Base-by-base conservation (phyloP, 2,888 invertebrate species). In the Stomorhina lunata region DNA sequence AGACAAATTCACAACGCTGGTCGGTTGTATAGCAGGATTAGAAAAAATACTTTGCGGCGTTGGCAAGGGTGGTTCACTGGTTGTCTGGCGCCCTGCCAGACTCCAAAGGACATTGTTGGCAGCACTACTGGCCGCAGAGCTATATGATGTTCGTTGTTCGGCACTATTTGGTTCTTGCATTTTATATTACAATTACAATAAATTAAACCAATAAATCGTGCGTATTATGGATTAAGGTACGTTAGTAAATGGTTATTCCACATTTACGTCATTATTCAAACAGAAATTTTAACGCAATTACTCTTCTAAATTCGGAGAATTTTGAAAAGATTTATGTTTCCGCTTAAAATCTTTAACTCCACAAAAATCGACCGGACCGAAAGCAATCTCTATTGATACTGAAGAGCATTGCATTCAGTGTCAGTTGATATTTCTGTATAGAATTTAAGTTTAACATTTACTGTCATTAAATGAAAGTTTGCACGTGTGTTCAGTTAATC, bases 1-100 rank as follows among this genome's bases (percentile, higher is more conserved):
- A 22, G 92, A 92, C 20, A 92, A 85, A 84, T 92, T 92, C 25
- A 92, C 91, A 48, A 91, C 90, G 84, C 86, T 91, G 69, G 89
- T 88, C 10, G 91, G 90, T 77, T 90, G 90, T 50, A 89, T 85
- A 9, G 88, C 84, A 7, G 90, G 89, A 84, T 87, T 87, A 1
- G 87, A 84, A 37, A 88, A 90, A 4, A 88, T 80, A 45, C 86
- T 89, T 71, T 89, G 89, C 1, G 90, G 88, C 22, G 87, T 86
- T 4, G 87, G 83, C 15, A 87, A 85, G 17, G 86, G 80, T 48
- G 85, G 25, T 0, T 85, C 85, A 32, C 86, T 84, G 50, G 86
- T 86, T 22, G 85, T 81, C n/a, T 85, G 86, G 9, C 86, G 86
- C 53, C 87, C 86, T 65, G 88, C 86, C 25, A 89, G 78, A 22